Evolutionary conservation across 2,113 vertebrate genomes (phyloP), one percentile per base, ranked within the genome.

Genomic region (Nothoprocta perdicaria): DNA sequence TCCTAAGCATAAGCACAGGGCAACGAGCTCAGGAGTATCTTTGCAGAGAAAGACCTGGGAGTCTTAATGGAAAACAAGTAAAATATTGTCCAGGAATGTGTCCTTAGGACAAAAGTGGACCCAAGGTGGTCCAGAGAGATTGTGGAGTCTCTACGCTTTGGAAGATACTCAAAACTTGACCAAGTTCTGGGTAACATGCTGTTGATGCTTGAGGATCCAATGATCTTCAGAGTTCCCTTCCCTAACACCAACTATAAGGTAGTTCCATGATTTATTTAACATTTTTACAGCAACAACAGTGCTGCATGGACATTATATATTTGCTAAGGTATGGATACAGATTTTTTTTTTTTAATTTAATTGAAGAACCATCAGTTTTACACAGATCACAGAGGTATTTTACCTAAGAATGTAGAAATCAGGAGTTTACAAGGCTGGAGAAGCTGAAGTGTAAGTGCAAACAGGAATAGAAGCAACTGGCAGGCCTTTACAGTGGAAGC

Each of bases 361-460:
- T n/a, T 19, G 29, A 1, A 4, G 41, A 26, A 65, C 27, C 29
- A 79, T 15, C 60, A 68, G 35, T 24, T 52, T 65, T 0, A 2
- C 11, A 14, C 35, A 43, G 26, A 29, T 29, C 77, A 76, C 58
- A 27, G 6, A 68, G 55, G 38, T 6, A 52, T 5, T 90, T 76
- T 76, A 48, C 35, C 69, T 48, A 60, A 38, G 14, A 50, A 14
- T 45, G 23, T 24, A 48, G 9, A 75, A 86, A 88, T 23, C 10
- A 26, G 62, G 48, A 79, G 40, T 29, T 61, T 65, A 52, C 35
- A 65, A n/a, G 35, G 52, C 5, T 85, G 41, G 14, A 88, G 65
- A 80, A 83, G 68, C 29, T 48, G n/a, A 21, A 29, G 38, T 3
- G 69, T 45, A 4, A 0, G 0, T 18, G 19, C 40, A 50, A 80